phyloP scores from a whole-genome alignment of 1,140 invertebrate genomes.

The Formica exsecta region DNA sequence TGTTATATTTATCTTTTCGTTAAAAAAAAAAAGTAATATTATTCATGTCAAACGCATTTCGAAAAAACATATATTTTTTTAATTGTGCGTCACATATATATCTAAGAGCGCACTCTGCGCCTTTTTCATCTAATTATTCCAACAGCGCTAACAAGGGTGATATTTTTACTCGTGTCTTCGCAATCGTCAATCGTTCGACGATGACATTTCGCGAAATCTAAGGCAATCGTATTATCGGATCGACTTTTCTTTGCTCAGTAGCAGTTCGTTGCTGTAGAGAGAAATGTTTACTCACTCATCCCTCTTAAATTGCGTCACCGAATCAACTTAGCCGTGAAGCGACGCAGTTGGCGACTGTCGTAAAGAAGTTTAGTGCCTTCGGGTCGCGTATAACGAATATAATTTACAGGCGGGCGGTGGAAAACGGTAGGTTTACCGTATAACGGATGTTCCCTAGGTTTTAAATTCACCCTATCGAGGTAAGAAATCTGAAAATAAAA shows the following conservation, averaged over 20 bases:
- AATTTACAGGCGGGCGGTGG: slow-evolving; percentile 28
- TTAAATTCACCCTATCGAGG: slow-evolving; percentile 17
- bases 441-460: not conserved
- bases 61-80: not conserved
- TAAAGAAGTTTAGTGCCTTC: slow-evolving; percentile 56
- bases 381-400: slow-evolving; percentile 46
- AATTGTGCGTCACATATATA: not conserved
- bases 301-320: slow-evolving; percentile 48
- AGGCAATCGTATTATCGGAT: slow-evolving; percentile 36
- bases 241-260: slow-evolving; percentile 7
- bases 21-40: not conserved
- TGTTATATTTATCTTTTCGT: not conserved
- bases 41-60: not conserved
- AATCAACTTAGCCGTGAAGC: slow-evolving; percentile 57
- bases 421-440: not conserved
- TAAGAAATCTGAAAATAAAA: not conserved
- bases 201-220: slow-evolving; percentile 30
- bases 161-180: slow-evolving; percentile 14
- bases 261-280: slow-evolving; percentile 23
- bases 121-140: not conserved
- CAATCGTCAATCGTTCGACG: slow-evolving; percentile 21
- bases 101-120: not conserved
- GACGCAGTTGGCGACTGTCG: slow-evolving; percentile 40
- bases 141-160: not conserved
- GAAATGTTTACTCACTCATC: slow-evolving; percentile 35